Evolutionary conservation across 2,113 vertebrate species (phyloP).

Genomic region (Neotoma lepida): DNA sequence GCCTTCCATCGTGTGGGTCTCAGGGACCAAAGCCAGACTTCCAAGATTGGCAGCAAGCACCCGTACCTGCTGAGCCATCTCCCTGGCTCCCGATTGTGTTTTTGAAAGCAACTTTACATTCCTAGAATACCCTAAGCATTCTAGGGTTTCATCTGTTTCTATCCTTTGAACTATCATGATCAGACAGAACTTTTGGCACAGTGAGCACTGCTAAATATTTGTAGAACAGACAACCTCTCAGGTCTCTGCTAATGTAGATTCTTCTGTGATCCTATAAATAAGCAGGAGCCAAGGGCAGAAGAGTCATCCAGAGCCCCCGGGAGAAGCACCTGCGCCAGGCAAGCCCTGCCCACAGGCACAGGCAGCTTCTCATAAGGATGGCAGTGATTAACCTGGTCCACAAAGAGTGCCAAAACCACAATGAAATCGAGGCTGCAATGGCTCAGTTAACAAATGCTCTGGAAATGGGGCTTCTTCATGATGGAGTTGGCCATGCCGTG

Average conservation of each 20-base stretch:
- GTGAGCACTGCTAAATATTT: not conserved
- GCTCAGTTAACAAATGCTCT: not conserved
- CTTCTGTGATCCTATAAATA: conserved; percentile 45
- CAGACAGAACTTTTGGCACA: not conserved
- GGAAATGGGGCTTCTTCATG: not conserved
- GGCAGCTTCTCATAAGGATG: not conserved
- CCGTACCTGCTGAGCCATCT: not conserved
- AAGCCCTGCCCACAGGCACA: not conserved
- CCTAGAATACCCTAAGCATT: not conserved
- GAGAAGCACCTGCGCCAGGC: conserved; percentile 35
- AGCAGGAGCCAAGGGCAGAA: conserved; percentile 39
- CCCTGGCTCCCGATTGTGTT: not conserved
- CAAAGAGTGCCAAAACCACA: not conserved
- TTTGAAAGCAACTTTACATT: not conserved
- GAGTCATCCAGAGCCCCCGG: not conserved
- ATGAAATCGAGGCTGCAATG: not conserved
- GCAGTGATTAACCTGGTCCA: not conserved
- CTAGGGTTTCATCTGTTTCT: not conserved
- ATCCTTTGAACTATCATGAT: not conserved
- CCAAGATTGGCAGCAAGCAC: not conserved
- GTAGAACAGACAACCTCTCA: not conserved
- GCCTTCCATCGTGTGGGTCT: not conserved
- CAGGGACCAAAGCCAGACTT: not conserved
- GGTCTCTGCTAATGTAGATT: not conserved
- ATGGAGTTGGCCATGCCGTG: not conserved